Evolutionary conservation across 2,113 vertebrate species (phyloP).

Genomic region (Dipodomys stephensi): DNA sequence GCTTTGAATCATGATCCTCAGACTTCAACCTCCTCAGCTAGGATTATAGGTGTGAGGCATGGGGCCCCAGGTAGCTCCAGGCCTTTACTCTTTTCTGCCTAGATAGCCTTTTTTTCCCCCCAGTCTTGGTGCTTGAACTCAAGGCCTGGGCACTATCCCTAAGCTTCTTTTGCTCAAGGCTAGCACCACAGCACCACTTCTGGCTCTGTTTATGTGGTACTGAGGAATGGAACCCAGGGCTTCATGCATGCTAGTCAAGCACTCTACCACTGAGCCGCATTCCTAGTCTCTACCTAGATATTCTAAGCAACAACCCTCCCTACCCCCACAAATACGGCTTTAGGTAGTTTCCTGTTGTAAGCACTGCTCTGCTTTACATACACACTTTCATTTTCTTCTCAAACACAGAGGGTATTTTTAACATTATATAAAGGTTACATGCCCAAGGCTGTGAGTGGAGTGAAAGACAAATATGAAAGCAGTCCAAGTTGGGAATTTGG

Average conservation of each 20-base stretch:
- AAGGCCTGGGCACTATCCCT: too few relatives aligned
- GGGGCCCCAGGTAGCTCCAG: too few relatives aligned
- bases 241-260: neutral
- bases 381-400: neutral
- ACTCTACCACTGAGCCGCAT: too few relatives aligned
- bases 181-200: neutral
- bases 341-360: neutral
- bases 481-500: neutral
- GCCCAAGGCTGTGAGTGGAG: neutral
- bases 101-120: too few relatives aligned
- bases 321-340: neutral
- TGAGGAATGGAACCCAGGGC: neutral
- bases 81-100: too few relatives aligned
- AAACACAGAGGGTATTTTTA: neutral
- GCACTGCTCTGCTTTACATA: neutral
- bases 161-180: too few relatives aligned
- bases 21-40: too few relatives aligned
- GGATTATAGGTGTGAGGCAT: too few relatives aligned
- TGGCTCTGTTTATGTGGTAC: too few relatives aligned
- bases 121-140: too few relatives aligned
- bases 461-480: neutral
- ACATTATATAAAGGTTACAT: slow-evolving; percentile 22
- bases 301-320: neutral
- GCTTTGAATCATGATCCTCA: too few relatives aligned
- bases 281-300: neutral